Conservation (phyloP, 2,113 vertebrate genomes). For the Penelope pileata region DNA sequence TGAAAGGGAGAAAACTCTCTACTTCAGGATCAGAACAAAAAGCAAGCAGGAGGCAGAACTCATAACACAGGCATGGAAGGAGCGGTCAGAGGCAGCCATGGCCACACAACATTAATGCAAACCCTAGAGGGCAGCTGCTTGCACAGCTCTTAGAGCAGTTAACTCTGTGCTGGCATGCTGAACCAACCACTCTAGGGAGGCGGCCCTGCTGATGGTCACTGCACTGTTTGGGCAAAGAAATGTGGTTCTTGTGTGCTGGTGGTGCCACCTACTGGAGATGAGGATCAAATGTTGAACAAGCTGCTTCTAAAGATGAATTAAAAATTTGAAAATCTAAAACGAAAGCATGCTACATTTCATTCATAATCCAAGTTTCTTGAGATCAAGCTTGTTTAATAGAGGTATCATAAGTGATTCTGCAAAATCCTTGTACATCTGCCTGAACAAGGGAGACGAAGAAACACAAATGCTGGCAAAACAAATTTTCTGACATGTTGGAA, state of each 20-base stretch:
- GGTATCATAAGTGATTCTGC: not conserved
- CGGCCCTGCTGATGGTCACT: not conserved
- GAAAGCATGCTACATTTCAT: not conserved
- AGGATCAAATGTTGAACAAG: not conserved
- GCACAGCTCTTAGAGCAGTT: not conserved
- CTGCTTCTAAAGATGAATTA: not conserved
- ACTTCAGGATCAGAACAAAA: not conserved
- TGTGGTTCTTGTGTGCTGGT: not conserved
- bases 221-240: accelerated
- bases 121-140: not conserved
- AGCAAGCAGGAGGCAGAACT: not conserved
- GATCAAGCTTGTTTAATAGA: not conserved
- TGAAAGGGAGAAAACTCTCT: not conserved
- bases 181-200: accelerated
- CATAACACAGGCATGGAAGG: not conserved
- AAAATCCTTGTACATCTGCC: not conserved
- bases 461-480: not conserved
- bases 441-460: not conserved
- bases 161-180: accelerated
- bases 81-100: accelerated
- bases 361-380: not conserved
- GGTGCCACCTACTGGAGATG: slow-evolving; percentile 54
- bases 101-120: accelerated
- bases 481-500: accelerated
- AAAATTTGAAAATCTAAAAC: not conserved